Percentiles rank a stretch among this genome's conserved stretches.
phyloP scores from a whole-genome alignment of 2,113 vertebrate genomes.

The Channa argus region DNA sequence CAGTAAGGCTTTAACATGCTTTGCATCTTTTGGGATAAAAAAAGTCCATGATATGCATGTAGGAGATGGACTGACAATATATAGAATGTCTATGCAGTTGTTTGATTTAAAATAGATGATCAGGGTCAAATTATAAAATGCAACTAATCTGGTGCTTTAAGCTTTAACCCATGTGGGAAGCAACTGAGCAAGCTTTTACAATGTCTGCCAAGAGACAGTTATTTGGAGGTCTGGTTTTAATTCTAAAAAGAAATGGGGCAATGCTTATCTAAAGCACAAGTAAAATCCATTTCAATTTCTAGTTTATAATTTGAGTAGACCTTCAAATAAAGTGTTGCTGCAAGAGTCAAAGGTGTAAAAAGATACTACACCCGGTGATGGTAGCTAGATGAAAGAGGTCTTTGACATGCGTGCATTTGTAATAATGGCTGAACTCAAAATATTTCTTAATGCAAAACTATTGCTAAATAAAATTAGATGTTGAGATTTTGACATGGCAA shows the following conservation, averaged over 20 bases:
- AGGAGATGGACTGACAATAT: constrained; percentile 38
- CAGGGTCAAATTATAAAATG: constrained; percentile 17
- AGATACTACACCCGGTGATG: constrained; percentile 31
- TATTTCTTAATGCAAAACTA: not conserved
- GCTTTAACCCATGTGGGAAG: constrained; percentile 56
- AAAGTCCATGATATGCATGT: constrained; percentile 62
- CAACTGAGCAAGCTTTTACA: constrained; percentile 59
- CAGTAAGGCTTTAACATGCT: constrained; percentile 61
- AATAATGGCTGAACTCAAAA: not conserved
- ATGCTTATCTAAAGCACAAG: not conserved
- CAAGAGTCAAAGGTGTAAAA: constrained; percentile 62
- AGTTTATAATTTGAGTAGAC: constrained; percentile 34
- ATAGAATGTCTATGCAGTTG: constrained; percentile 25
- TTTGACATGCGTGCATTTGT: constrained; percentile 25
- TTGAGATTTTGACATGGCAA: constrained; percentile 48
- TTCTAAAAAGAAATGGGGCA: not conserved
- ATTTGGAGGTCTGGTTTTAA: constrained; percentile 75
- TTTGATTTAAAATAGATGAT: constrained; percentile 32
- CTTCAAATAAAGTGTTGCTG: constrained; percentile 78
- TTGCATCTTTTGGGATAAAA: constrained; percentile 47
- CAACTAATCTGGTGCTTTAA: constrained; percentile 57
- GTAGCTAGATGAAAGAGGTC: constrained; percentile 29
- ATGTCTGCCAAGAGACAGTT: constrained; percentile 70
- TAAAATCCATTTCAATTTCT: constrained; percentile 5
- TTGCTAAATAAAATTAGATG: not conserved